These are phyloP conservation scores for Scartelaos histophorus DNA, from an alignment of 2,113 vertebrate genomes.

Conservation along the genomic window DNA sequence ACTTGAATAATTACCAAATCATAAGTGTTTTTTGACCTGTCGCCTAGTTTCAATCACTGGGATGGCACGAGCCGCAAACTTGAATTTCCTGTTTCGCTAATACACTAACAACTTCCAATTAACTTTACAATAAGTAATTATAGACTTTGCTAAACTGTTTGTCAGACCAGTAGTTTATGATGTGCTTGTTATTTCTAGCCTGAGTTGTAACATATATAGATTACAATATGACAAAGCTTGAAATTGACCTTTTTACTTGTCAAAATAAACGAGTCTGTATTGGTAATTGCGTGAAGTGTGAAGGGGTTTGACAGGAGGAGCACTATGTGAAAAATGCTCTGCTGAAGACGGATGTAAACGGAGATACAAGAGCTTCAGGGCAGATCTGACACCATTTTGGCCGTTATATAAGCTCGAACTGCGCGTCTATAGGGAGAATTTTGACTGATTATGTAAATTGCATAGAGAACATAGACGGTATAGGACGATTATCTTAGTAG, in stretches of 20 bases:
- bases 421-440: too few species aligned
- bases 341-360: not conserved
- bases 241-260: not conserved
- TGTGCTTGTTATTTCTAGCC: not conserved
- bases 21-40: not conserved
- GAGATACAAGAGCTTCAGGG: not conserved
- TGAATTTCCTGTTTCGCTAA: slow-evolving; percentile 10
- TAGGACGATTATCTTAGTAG: too few species aligned
- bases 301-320: not conserved
- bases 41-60: not conserved
- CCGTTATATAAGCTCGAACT: not conserved
- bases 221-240: not conserved
- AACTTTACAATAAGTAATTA: not conserved
- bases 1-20: too few species aligned
- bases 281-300: too few species aligned
- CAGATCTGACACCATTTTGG: not conserved
- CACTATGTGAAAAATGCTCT: not conserved
- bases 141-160: not conserved
- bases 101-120: not conserved
- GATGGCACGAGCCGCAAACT: not conserved
- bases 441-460: too few species aligned
- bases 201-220: not conserved
- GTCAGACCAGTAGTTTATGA: not conserved
- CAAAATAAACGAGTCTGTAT: not conserved
- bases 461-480: too few species aligned